Conservation (phyloP, 2,113 vertebrate genomes). For the Crotalus horridus region DNA sequence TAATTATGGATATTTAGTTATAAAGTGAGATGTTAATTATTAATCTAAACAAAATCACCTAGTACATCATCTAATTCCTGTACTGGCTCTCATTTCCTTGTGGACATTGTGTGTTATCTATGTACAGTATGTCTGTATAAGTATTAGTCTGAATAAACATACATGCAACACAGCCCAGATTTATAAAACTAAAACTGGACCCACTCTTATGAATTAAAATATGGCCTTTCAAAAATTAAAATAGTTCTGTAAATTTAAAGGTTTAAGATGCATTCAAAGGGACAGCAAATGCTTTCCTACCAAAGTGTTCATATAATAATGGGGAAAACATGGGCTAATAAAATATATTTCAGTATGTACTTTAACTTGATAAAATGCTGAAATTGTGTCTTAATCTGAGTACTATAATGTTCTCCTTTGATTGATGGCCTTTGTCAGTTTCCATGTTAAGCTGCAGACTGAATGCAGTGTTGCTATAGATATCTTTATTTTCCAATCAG, state of each 20-base stretch:
- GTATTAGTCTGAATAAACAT: not conserved
- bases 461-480: conserved; percentile 41
- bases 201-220: not conserved
- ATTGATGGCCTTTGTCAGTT: conserved; percentile 58
- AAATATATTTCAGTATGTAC: conserved; percentile 36
- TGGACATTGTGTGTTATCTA: conserved; percentile 47
- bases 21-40: conserved; percentile 96
- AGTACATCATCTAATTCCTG: conserved; percentile 86
- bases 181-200: not conserved
- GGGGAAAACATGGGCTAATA: conserved; percentile 7
- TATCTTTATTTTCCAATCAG: conserved; percentile 53
- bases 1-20: conserved; percentile 98
- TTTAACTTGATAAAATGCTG: conserved; percentile 26
- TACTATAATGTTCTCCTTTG: conserved; percentile 47
- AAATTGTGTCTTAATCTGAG: conserved; percentile 49
- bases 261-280: not conserved
- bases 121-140: not conserved
- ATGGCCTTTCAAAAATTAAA: not conserved
- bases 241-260: not conserved
- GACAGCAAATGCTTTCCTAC: conserved; percentile 15
- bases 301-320: conserved; percentile 19
- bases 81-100: conserved; percentile 62
- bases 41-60: conserved; percentile 93
- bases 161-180: not conserved
- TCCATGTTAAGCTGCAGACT: conserved; percentile 49